Evolutionary conservation across 2,888 invertebrate species (phyloP).

Genomic region (Nematopogon swammerdamellus): DNA sequence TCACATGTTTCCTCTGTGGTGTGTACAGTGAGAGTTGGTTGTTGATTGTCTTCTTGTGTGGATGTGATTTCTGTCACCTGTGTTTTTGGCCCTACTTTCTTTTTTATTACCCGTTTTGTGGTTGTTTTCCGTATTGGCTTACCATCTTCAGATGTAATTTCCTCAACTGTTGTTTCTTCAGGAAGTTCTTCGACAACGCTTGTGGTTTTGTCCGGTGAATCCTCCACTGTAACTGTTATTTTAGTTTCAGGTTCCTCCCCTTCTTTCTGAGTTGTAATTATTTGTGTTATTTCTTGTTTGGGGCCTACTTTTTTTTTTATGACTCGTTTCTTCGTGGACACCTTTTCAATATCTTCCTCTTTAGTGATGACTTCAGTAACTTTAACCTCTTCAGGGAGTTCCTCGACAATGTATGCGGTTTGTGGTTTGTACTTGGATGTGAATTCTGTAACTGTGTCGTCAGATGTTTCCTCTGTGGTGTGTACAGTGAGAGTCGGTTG

Average conservation of each 20-base stretch:
- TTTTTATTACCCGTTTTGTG: slow-evolving; percentile 23
- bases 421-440: slow-evolving; percentile 11
- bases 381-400: slow-evolving; percentile 14
- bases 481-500: slow-evolving; percentile 17
- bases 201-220: too few species aligned
- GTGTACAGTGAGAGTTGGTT: slow-evolving; percentile 17
- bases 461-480: slow-evolving; percentile 1
- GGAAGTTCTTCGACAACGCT: too few species aligned
- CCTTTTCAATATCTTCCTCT: background rate
- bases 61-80: slow-evolving; percentile 39
- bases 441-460: slow-evolving; percentile 14
- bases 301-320: slow-evolving; percentile 27
- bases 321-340: slow-evolving; percentile 17
- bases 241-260: slow-evolving; percentile 23
- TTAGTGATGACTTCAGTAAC: slow-evolving; percentile 9
- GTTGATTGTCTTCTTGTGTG: slow-evolving; percentile 31
- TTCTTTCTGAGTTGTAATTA: slow-evolving; percentile 16
- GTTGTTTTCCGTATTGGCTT: slow-evolving; percentile 5
- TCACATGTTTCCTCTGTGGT: slow-evolving; percentile 5
- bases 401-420: slow-evolving; percentile 11
- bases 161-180: too few species aligned
- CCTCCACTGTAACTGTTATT: slow-evolving; percentile 16
- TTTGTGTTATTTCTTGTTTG: slow-evolving; percentile 31
- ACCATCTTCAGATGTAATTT: slow-evolving; percentile 8
- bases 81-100: slow-evolving; percentile 24